Percentiles rank a stretch among this genome's conserved stretches.
phyloP scores from a whole-genome alignment of 1,140 invertebrate genomes.

The Megalonaias nervosa region DNA sequence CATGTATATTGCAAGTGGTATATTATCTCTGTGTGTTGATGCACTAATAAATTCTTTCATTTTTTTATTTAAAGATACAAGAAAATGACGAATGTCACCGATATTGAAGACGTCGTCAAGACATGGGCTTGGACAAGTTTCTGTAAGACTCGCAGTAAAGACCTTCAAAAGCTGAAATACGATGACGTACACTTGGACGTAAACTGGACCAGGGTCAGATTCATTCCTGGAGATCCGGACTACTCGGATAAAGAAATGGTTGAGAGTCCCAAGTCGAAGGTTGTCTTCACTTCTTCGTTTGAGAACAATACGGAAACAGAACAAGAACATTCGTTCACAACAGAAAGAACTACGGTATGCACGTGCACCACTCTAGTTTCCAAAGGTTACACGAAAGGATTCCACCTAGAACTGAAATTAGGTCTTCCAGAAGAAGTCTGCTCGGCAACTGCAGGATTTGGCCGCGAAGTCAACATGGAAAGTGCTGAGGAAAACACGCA shows the following conservation, averaged over 20 bases:
- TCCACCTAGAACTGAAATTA: constrained; percentile 71
- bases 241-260: constrained; percentile 57
- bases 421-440: constrained; percentile 72
- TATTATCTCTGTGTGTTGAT: neutral
- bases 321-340: constrained; percentile 74
- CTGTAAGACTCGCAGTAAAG: constrained; percentile 61
- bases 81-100: constrained; percentile 60
- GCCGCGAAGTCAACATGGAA: constrained; percentile 72
- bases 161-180: constrained; percentile 66
- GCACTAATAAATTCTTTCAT: neutral
- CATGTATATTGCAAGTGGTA: too few relatives aligned
- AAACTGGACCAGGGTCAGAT: constrained; percentile 69
- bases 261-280: constrained; percentile 51
- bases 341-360: constrained; percentile 71
- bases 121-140: constrained; percentile 72
- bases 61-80: neutral
- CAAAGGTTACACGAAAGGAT: constrained; percentile 72
- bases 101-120: constrained; percentile 70
- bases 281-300: constrained; percentile 73
- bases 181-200: constrained; percentile 66
- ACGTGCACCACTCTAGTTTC: constrained; percentile 67
- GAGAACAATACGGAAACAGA: constrained; percentile 71
- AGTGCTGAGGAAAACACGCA: constrained; percentile 69
- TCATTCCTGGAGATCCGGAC: constrained; percentile 66
- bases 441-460: constrained; percentile 72